Percentiles rank a stretch among this genome's conserved stretches.
phyloP scores from a whole-genome alignment of 2,113 vertebrate species.

The Microcebus jonahi region DNA sequence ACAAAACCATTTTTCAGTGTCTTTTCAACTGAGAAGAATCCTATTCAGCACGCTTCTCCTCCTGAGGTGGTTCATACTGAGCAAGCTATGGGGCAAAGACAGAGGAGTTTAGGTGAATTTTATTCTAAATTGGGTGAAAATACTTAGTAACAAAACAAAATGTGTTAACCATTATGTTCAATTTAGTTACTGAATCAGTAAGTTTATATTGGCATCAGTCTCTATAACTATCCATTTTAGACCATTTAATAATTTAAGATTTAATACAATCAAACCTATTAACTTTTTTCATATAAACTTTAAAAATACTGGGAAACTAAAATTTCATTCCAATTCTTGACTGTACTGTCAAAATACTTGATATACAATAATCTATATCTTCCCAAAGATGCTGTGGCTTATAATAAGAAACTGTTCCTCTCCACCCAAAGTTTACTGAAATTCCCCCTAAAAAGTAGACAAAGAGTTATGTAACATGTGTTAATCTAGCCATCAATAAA shows the following conservation, averaged over 20 bases:
- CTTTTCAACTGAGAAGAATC: constrained; percentile 83
- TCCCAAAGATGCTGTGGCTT: constrained; percentile 15
- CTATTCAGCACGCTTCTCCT: constrained; percentile 88
- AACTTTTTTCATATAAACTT: constrained; percentile 58
- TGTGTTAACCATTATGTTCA: not conserved
- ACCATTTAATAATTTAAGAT: constrained; percentile 35
- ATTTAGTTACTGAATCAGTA: constrained; percentile 58
- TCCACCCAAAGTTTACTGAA: constrained; percentile 40
- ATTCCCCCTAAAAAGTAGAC: constrained; percentile 49
- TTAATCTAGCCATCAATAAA: not conserved
- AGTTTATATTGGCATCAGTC: constrained; percentile 28
- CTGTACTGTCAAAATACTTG: constrained; percentile 34
- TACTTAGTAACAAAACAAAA: constrained; percentile 52
- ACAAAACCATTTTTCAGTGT: constrained; percentile 86
- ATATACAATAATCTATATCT: constrained; percentile 25
- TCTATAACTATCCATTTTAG: constrained; percentile 27
- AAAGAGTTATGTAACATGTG: not conserved
- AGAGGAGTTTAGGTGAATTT: constrained; percentile 80
- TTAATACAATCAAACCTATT: constrained; percentile 51
- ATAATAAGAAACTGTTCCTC: not conserved
- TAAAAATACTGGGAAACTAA: constrained; percentile 45
- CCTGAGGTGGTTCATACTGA: constrained; percentile 91
- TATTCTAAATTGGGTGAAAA: constrained; percentile 69
- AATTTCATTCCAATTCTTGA: constrained; percentile 23
- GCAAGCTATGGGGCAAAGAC: constrained; percentile 89